Percentiles rank a stretch among this genome's conserved stretches.
phyloP scores from a whole-genome alignment of 2,888 invertebrate species.

The Cantharis flavilabris region DNA sequence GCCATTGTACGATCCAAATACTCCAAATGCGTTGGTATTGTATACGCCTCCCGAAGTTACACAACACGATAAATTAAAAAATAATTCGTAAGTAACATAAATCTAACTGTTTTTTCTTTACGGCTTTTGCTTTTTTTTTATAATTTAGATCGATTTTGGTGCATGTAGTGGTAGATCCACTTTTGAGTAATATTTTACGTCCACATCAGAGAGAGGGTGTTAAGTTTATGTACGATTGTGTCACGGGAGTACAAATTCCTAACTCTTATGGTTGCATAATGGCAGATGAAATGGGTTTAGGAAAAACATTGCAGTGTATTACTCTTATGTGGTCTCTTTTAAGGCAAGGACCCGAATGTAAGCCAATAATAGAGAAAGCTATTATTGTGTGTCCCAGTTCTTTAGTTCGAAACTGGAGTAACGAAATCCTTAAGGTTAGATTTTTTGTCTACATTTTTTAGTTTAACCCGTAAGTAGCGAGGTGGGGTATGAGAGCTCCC shows the following conservation, averaged over 20 bases:
- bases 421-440: constrained; percentile 86
- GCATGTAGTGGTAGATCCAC: constrained; percentile 97
- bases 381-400: constrained; percentile 97
- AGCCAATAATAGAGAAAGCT: constrained; percentile 87
- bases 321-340: constrained; percentile 93
- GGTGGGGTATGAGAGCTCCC: too few relatives aligned
- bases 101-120: constrained; percentile 48
- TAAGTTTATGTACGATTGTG: constrained; percentile 99
- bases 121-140: neutral
- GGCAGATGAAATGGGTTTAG: constrained; percentile 99
- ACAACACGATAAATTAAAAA: constrained; percentile 86
- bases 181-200: constrained; percentile 84
- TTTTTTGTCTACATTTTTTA: neutral
- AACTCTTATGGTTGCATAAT: constrained; percentile 94
- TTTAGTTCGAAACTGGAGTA: constrained; percentile 98
- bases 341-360: constrained; percentile 89
- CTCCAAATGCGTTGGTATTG: constrained; percentile 88
- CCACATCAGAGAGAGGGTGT: constrained; percentile 99
- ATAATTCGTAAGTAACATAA: constrained; percentile 61
- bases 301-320: constrained; percentile 98
- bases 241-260: constrained; percentile 88
- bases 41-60: constrained; percentile 82
- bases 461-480: too few relatives aligned
- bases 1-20: constrained; percentile 89
- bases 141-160: constrained; percentile 69